Evolutionary conservation across 53 echinoderm and acorn worm genomes (phyloP).

Genomic region (Temnopleurus reevesii): DNA sequence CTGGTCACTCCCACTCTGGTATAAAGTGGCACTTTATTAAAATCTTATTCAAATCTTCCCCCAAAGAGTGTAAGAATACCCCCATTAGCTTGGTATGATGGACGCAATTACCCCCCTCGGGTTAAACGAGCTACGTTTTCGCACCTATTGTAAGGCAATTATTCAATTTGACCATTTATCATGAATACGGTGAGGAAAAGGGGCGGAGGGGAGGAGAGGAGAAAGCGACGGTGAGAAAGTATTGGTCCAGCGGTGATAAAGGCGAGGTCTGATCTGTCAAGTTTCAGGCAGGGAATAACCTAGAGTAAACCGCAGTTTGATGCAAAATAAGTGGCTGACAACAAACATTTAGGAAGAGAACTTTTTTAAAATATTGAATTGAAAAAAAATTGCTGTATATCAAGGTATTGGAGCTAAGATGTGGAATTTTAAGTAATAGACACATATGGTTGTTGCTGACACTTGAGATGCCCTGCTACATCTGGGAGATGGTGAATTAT

Average conservation of each 20-base stretch:
- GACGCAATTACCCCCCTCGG: conserved; percentile 10
- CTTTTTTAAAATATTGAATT: too few relatives aligned
- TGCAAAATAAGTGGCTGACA: background rate
- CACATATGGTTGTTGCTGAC: too few relatives aligned
- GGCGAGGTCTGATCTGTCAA: background rate
- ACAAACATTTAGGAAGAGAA: background rate
- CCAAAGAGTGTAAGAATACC: background rate
- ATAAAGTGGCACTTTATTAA: background rate
- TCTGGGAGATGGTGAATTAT: too few relatives aligned
- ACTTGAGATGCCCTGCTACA: too few relatives aligned
- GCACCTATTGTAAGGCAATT: conserved; percentile 56
- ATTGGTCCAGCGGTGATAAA: background rate
- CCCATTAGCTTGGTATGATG: background rate
- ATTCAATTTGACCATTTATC: conserved; percentile 30
- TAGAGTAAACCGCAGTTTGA: background rate
- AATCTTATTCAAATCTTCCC: background rate
- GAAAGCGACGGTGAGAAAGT: background rate
- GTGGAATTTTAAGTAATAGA: too few relatives aligned
- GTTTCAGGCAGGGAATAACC: background rate
- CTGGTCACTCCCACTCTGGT: background rate
- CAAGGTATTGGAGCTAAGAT: too few relatives aligned
- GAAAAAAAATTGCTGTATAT: too few relatives aligned
- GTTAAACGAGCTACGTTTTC: conserved; percentile 11
- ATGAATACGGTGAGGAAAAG: background rate
- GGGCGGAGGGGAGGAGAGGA: background rate